Evolutionary conservation across 2,888 invertebrate species (phyloP).

Genomic region (Drosophila picticornis): DNA sequence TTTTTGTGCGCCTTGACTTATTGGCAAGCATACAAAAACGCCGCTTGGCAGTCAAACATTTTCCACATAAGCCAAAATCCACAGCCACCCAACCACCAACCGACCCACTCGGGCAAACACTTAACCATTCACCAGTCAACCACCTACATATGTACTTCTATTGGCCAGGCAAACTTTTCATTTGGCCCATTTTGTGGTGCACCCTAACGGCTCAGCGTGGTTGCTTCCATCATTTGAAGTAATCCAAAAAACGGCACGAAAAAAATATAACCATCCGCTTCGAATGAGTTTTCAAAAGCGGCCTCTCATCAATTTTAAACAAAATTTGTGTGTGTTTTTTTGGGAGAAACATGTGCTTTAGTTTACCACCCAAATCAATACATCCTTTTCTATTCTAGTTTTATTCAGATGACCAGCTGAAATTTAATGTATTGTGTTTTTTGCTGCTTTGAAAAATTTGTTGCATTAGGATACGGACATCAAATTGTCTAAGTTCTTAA

Average conservation of each 20-base stretch:
- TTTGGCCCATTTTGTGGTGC: constrained; percentile 59
- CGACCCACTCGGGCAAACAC: constrained; percentile 1
- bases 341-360: not conserved
- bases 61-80: constrained; percentile 12
- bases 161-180: constrained; percentile 58
- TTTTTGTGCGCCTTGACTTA: constrained; percentile 58
- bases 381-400: constrained; percentile 9
- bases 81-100: not conserved
- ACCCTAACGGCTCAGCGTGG: constrained; percentile 50
- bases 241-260: not conserved
- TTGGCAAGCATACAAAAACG: constrained; percentile 67
- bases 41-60: constrained; percentile 56
- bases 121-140: constrained; percentile 3
- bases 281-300: constrained; percentile 45
- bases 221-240: constrained; percentile 48
- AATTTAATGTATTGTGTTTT: not conserved
- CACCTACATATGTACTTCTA: constrained; percentile 25
- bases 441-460: not conserved
- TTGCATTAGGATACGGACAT: not conserved
- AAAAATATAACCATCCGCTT: constrained; percentile 15
- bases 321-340: constrained; percentile 5
- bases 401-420: not conserved
- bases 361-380: constrained; percentile 15
- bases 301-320: constrained; percentile 50
- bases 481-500: not conserved